phyloP scores from a whole-genome alignment of 2,797 vertebrate species.

The Neopelma chrysocephalum region DNA sequence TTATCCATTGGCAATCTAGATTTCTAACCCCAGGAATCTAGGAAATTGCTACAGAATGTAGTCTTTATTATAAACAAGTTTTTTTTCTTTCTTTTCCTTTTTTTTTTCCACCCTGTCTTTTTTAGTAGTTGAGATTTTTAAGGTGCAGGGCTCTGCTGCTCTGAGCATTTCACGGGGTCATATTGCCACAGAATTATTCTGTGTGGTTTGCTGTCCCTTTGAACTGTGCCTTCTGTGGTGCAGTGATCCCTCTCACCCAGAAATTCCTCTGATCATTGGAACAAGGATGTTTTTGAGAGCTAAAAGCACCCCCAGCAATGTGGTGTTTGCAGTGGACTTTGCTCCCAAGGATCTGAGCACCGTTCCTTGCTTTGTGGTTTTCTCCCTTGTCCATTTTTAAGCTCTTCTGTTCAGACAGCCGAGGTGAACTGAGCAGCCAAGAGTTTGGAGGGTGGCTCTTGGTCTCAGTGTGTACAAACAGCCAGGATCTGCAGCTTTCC shows the following conservation, averaged over 20 bases:
- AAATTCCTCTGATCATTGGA: slow-evolving; percentile 69
- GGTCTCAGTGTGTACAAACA: slow-evolving; percentile 1
- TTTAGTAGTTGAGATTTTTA: slow-evolving; percentile 78
- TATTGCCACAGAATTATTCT: slow-evolving; percentile 62
- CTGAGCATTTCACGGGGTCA: slow-evolving; percentile 64
- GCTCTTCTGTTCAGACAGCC: background rate
- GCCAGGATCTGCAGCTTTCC: slow-evolving; percentile 28
- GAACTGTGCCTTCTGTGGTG: slow-evolving; percentile 56
- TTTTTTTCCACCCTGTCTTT: slow-evolving; percentile 17
- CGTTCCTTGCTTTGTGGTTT: slow-evolving; percentile 25
- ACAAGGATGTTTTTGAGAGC: slow-evolving; percentile 67
- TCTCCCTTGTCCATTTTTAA: background rate
- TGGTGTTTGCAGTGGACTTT: slow-evolving; percentile 49
- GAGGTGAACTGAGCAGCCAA: background rate
- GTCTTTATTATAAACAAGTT: slow-evolving; percentile 90
- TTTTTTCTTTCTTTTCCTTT: slow-evolving; percentile 25
- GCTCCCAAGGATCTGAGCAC: slow-evolving; percentile 47
- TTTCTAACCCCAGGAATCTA: slow-evolving; percentile 94
- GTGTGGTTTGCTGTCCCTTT: slow-evolving; percentile 63
- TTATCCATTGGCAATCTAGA: slow-evolving; percentile 99
- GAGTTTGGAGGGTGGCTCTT: background rate
- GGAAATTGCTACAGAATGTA: slow-evolving; percentile 90
- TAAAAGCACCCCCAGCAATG: slow-evolving; percentile 48
- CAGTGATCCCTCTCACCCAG: slow-evolving; percentile 53
- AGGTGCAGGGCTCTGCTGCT: slow-evolving; percentile 69